These are phyloP conservation scores for Emydoidea blandingii DNA, from an alignment of 2,797 vertebrate genomes.

Conservation along the genomic window DNA sequence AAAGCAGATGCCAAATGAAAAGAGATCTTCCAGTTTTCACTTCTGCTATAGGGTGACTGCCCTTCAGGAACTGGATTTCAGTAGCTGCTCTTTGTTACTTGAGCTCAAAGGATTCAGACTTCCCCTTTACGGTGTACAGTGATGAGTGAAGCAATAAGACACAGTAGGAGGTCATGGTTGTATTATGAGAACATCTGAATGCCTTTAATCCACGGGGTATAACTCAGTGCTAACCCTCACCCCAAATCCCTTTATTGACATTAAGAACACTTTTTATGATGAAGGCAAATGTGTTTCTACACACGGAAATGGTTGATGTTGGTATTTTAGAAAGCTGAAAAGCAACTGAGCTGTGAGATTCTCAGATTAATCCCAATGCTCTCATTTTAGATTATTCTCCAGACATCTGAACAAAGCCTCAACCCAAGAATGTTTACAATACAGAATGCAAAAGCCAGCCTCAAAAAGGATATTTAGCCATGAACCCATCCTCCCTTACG, in stretches of 20 bases:
- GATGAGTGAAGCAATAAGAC: not conserved
- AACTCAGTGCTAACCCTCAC: not conserved
- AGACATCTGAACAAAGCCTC: not conserved
- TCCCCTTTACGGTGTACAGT: fast-evolving
- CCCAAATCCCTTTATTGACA: not conserved
- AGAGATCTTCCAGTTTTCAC: not conserved
- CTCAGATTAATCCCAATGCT: not conserved
- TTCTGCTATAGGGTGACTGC: not conserved
- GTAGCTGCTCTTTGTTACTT: not conserved
- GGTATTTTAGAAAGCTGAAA: not conserved
- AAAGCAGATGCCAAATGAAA: not conserved
- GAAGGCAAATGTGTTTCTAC: not conserved
- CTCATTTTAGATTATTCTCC: not conserved
- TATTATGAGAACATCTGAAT: not conserved
- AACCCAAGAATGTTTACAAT: not conserved
- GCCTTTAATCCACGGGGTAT: not conserved
- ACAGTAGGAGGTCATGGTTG: not conserved
- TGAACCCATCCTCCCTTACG: not conserved
- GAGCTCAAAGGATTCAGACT: not conserved
- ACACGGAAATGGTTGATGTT: not conserved
- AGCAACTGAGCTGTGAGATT: not conserved
- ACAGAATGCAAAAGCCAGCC: not conserved
- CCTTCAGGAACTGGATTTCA: not conserved
- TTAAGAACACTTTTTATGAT: not conserved
- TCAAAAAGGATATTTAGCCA: not conserved